Base-by-base conservation (phyloP, 2,113 vertebrate species). In the Podiceps cristatus region DNA sequence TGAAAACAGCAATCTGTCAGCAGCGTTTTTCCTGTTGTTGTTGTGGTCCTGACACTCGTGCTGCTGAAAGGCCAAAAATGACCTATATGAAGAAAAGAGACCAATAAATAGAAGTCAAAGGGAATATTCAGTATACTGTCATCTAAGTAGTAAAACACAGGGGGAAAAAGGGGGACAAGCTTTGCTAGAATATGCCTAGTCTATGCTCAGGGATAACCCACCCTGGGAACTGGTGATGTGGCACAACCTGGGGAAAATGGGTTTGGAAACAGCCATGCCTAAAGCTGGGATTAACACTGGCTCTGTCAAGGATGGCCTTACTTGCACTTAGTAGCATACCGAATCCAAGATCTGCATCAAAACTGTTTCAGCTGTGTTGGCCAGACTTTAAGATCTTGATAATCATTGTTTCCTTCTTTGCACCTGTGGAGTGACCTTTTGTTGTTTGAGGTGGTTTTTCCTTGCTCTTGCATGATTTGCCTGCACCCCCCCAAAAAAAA, bases 321-420 rank as follows among this genome's bases (percentile, higher is more conserved):
- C 56, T 94, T 85, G 33, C 69, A 28, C 40, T 79, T 68, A 40
- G 29, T n/a, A n/a, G 78, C 31, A 24, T 28, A 24, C 22, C n/a
- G 27, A 85, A 58, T 78, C 55, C 85, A 71, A 84, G 29, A 67
- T 62, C 52, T 85, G 49, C 52, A 60, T 63, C 35, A 78, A 79
- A 85, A 75, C 56, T 85, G 4, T 72, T 91, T 85, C 75, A 88
- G 37, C 58, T 82, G 22, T 79, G 58, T 49, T 79, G 45, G 44
- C 40, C 53, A 86, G 52, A 53, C 40, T 83, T 75, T 55, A 37
- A 78, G 44, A 68, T 52, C 13, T 91, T 44, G 53, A 20, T 82
- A 87, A 68, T 75, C 29, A 45, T 27, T 60, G 20, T 78, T 94
- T 94, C 64, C 62, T 94, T 40, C 53, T 79, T 88, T 62, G 45